Base-by-base conservation (phyloP, 2,888 invertebrate genomes). In the Zaprionus lineosus region DNA sequence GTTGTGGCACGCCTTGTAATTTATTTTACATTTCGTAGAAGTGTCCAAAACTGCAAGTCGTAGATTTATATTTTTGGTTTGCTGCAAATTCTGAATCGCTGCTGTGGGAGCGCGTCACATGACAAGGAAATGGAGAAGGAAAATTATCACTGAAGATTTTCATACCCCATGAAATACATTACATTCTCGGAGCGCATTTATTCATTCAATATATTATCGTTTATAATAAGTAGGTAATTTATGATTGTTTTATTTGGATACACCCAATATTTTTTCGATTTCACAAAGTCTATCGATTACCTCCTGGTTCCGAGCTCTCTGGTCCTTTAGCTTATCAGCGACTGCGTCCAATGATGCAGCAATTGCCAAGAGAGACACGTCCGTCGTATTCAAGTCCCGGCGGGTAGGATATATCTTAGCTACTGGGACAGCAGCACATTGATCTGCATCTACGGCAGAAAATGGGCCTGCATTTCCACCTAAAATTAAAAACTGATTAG, bases 311-410 rank as follows among this genome's bases (percentile, higher is more conserved):
- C 84, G 63, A 5, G 51, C 44, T 28, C 71, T 68, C 28, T 81
- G 81, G 1, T 84, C 81, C 24, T 43, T 70, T 1, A 81, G 57
- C 8, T 60, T 70, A 26, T 77, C 82, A 1, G 70, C 78, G 9
- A 86, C 74, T 8, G 74, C 43, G 26, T 84, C 78, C 24, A 81
- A 21, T 2, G 82, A 73, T 1, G 84, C 78, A 0, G 84, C 84
- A 8, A 84, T 59, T 5, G 78, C 84, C 46, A 84, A 37, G 0
- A 86, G 40, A 1, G 86, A 81, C 0, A 58, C 63, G 46, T 86
- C 82, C 1, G 64, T 60, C 0, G 78, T 84, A 6, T 75, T 53
- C 0, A 76, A 47, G 29, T 71, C 84, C 12, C 76, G 74, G 2
- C 67, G 53, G 0, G 56, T 41, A 8, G 84, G 68, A 16, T 44